Evolutionary conservation across 2,113 vertebrate genomes (phyloP).

Genomic region (Proteles cristata): DNA sequence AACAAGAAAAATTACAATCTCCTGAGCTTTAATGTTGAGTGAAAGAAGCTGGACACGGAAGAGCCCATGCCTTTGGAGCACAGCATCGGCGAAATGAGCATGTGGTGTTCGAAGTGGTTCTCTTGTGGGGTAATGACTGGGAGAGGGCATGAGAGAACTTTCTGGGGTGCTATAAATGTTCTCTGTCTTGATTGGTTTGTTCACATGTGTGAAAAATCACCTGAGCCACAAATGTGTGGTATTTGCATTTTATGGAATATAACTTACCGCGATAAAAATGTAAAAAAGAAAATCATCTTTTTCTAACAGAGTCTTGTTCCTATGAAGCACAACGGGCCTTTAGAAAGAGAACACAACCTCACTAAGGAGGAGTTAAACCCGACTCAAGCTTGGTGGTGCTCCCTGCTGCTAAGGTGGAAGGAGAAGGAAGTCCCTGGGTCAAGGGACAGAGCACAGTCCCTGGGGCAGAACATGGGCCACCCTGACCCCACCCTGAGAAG

Average conservation of each 20-base stretch:
- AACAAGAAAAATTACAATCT: background rate
- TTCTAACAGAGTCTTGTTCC: background rate
- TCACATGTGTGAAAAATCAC: background rate
- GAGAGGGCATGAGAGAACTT: background rate
- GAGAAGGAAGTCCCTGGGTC: too few relatives aligned
- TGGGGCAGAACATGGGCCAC: accelerated
- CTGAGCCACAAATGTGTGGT: background rate
- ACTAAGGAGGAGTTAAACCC: background rate
- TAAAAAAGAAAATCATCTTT: background rate
- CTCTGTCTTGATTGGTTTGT: background rate
- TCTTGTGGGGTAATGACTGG: background rate
- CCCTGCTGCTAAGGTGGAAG: background rate
- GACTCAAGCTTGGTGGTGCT: background rate
- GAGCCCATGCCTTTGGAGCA: background rate
- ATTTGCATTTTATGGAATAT: background rate
- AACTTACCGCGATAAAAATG: background rate
- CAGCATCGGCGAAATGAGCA: background rate
- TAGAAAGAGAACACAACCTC: background rate
- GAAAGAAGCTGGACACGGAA: background rate
- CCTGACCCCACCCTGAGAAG: background rate
- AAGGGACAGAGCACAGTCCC: background rate
- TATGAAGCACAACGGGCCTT: background rate
- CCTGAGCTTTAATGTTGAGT: background rate
- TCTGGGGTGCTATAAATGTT: background rate
- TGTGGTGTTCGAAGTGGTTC: background rate